Percentiles rank a stretch among this genome's conserved stretches.
phyloP scores from a whole-genome alignment of 1,140 invertebrate genomes.

The Aphis craccivora region DNA sequence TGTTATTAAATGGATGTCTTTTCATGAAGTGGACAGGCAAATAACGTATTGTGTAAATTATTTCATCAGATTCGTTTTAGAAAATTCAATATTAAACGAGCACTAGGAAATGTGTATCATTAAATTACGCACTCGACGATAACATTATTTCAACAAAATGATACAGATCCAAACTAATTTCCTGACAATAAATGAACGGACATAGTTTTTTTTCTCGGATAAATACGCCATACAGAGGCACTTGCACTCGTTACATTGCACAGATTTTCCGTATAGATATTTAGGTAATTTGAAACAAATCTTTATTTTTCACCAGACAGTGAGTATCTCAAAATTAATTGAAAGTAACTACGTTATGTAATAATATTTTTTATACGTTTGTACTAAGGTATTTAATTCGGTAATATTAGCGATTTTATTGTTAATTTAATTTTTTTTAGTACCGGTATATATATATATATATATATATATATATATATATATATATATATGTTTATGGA shows the following conservation, averaged over 20 bases:
- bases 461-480: no score
- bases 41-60: conserved; percentile 47
- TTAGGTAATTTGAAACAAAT: neutral
- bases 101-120: conserved; percentile 23
- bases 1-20: conserved; percentile 31
- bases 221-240: neutral
- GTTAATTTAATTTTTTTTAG: neutral
- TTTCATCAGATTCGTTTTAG: conserved; percentile 54
- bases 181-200: neutral
- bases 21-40: conserved; percentile 42
- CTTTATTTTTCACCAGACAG: neutral
- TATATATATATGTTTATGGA: neutral
- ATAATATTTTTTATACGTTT: neutral
- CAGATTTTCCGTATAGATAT: neutral
- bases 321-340: neutral
- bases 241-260: neutral
- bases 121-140: conserved; percentile 21
- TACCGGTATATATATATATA: no score
- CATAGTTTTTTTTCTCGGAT: neutral
- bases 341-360: neutral
- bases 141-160: conserved; percentile 34
- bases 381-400: neutral
- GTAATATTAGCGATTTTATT: neutral
- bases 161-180: conserved; percentile 19
- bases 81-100: conserved; percentile 26